Evolutionary conservation across 2,113 vertebrate genomes (phyloP).

Genomic region (Dolichotis patagonum): DNA sequence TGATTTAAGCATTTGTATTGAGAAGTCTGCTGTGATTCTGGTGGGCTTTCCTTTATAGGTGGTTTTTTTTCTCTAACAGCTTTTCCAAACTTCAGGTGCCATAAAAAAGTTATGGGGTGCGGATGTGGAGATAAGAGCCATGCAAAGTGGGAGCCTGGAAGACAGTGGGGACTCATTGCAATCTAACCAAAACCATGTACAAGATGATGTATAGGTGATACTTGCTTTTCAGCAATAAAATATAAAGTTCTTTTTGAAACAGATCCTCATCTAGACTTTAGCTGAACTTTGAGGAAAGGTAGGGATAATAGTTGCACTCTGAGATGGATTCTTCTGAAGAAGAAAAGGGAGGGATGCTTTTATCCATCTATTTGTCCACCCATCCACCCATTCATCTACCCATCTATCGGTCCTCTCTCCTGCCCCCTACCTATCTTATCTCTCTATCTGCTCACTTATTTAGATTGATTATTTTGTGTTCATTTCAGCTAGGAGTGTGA

Average conservation of each 20-base stretch:
- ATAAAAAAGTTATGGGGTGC: background rate
- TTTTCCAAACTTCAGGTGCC: background rate
- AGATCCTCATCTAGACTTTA: background rate
- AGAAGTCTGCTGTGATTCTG: background rate
- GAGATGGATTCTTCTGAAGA: background rate
- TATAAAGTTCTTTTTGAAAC: background rate
- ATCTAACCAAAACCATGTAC: too few species aligned
- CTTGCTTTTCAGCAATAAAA: background rate
- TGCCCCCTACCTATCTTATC: background rate
- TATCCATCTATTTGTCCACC: background rate
- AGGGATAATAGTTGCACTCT: background rate
- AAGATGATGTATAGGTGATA: background rate
- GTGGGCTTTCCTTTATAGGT: background rate
- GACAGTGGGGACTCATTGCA: background rate
- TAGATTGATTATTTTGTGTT: background rate
- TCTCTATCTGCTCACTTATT: too few species aligned
- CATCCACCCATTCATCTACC: background rate
- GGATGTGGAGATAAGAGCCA: background rate
- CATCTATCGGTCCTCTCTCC: background rate
- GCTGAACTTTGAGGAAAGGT: background rate
- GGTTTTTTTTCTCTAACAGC: background rate
- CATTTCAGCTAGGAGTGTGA: background rate
- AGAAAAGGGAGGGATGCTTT: background rate
- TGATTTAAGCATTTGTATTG: background rate
- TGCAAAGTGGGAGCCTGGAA: background rate